Base-by-base conservation (phyloP, 1,140 invertebrate genomes). In the Lasioglossum albipes region DNA sequence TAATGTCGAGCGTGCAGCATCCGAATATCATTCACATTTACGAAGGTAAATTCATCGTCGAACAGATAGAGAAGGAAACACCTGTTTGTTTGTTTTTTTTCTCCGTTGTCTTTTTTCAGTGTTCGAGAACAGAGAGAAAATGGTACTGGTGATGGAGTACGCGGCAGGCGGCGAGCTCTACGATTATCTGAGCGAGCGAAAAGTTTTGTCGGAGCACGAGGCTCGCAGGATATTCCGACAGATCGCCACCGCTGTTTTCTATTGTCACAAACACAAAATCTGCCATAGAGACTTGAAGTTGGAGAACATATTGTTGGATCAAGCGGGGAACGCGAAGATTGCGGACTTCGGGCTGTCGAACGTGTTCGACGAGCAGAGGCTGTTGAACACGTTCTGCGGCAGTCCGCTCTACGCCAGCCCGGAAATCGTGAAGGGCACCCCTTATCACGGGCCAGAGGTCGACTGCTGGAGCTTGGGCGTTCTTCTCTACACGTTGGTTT, bases 71-170 rank as follows among this genome's bases (percentile, higher is more conserved):
- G 13, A 10, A 1, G 1, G 36, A 5, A 5, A 36, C 36, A 36
- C 36, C 36, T 36, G 2, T 36, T 36, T 36, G 2, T 36, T 36
- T 2, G 5, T 4, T 36, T 4, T 18, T 1, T 20, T n/a, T n/a
- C n/a, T 0, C 7, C 0, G 65, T 72, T 84, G 81, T 88, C 90
- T 83, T 95, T 95, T 95, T 95, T 79, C 93, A 99, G 98, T 99
- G 84, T 99, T 99, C 94, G 98, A 99, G 94, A 99, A 99, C 94
- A 96, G 97, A 87, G 98, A 99, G 93, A 99, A 99, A 94, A 99
- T 99, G 95, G 98, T 99, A 79, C 94, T 99, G 67, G 99, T 99
- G 12, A 99, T 99, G 99, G 99, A 99, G 94, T 99, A 99, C 93
- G 99, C 99, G 67, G 97, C 97, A 76, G 99, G 99, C 67, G 99